Conservation (phyloP, 2,797 vertebrate species). For the Poecilia gillii region DNA sequence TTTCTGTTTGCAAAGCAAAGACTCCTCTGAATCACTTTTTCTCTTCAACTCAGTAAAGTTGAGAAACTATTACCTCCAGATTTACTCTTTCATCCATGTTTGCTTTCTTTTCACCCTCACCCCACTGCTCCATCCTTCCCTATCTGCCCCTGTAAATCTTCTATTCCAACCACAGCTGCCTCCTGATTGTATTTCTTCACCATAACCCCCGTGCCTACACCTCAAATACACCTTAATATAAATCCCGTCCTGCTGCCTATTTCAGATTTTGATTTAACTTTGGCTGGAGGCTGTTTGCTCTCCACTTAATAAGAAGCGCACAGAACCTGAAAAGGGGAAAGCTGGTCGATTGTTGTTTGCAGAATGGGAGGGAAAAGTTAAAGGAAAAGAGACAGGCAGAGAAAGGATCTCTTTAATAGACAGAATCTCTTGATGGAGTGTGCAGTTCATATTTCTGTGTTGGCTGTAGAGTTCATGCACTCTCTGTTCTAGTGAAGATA, state of each 20-base stretch:
- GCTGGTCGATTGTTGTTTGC: constrained; percentile 67
- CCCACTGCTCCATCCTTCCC: constrained; percentile 32
- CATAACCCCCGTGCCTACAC: constrained; percentile 26
- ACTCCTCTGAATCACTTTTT: constrained; percentile 41
- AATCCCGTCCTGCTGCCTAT: constrained; percentile 32
- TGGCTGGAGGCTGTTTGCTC: constrained; percentile 63
- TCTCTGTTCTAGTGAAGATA: constrained; percentile 14
- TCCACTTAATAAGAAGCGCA: constrained; percentile 40
- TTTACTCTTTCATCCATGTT: constrained; percentile 62
- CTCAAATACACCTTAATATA: constrained; percentile 8
- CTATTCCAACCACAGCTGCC: constrained; percentile 55
- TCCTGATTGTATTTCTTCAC: constrained; percentile 56
- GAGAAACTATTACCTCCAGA: constrained; percentile 57
- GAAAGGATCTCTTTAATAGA: constrained; percentile 58
- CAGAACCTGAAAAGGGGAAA: constrained; percentile 30
- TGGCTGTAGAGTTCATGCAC: constrained; percentile 43
- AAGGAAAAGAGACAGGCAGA: constrained; percentile 18
- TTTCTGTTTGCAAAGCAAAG: constrained; percentile 52
- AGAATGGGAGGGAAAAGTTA: constrained; percentile 26
- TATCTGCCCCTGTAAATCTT: constrained; percentile 47
- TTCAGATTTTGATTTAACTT: constrained; percentile 63
- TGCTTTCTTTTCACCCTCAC: constrained; percentile 43
- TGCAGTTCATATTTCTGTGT: constrained; percentile 32
- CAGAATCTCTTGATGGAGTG: constrained; percentile 47
- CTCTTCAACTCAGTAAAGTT: constrained; percentile 52